Conservation (phyloP, 2,113 vertebrate species). For the Paradoxurus hermaphroditus region DNA sequence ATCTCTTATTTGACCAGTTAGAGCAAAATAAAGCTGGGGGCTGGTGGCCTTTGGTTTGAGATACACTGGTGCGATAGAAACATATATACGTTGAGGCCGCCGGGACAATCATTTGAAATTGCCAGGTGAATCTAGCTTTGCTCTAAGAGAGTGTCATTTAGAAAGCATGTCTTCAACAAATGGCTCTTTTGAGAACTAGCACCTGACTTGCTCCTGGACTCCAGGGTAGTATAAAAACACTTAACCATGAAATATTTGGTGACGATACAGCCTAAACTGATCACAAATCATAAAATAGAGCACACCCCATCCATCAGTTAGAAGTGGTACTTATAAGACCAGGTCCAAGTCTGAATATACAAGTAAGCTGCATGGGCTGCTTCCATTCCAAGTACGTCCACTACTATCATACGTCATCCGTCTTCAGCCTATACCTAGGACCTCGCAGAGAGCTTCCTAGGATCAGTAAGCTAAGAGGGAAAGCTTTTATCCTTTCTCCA, state of each 20-base stretch:
- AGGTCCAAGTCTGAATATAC: background rate
- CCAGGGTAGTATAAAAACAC: background rate
- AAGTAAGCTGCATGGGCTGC: background rate
- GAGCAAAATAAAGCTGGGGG: background rate
- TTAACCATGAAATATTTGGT: background rate
- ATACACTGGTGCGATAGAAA: background rate
- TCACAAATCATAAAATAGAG: background rate
- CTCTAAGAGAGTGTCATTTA: background rate
- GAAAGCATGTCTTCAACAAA: background rate
- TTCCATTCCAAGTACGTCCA: background rate
- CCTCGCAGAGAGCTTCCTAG: background rate
- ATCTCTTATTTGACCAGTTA: constrained; percentile 8
- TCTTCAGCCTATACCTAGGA: background rate
- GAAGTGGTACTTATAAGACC: background rate
- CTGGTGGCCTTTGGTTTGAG: background rate
- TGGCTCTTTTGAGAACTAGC: background rate
- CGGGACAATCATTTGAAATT: background rate
- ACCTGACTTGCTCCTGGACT: background rate
- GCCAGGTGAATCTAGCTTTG: background rate
- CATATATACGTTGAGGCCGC: background rate
- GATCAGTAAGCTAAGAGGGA: background rate
- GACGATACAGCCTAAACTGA: background rate
- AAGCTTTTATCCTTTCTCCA: background rate
- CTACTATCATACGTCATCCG: background rate
- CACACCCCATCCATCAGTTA: background rate